Evolutionary conservation across 1,140 invertebrate species (phyloP).

Genomic region (Chironomus striatipennis): DNA sequence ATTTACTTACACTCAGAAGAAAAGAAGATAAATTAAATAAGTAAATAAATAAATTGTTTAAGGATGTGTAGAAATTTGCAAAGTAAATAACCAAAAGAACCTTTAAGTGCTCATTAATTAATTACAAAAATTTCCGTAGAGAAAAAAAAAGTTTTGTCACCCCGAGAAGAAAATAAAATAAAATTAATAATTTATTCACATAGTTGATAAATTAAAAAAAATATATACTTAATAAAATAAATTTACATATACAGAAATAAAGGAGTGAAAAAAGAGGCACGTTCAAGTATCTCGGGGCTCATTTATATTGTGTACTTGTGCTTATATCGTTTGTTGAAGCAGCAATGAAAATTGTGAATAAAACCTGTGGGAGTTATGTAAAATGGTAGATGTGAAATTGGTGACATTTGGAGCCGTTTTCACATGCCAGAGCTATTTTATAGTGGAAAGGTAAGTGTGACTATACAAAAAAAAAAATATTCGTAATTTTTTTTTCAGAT

Average conservation of each 20-base stretch:
- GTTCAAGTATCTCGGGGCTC: neutral
- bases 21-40: too few relatives aligned
- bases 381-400: conserved; percentile 17
- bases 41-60: too few relatives aligned
- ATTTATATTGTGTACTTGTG: neutral
- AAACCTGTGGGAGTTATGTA: neutral
- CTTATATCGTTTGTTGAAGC: neutral
- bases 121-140: neutral
- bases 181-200: neutral
- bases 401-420: neutral
- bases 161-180: neutral
- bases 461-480: neutral
- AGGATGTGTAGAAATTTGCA: neutral
- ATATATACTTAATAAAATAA: neutral
- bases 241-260: neutral
- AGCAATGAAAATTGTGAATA: conserved; percentile 14
- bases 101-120: neutral
- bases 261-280: neutral
- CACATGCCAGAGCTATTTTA: conserved; percentile 14
- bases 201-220: neutral
- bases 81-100: neutral
- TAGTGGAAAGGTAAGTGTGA: conserved; percentile 16
- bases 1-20: too few relatives aligned
- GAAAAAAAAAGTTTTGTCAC: too few relatives aligned
- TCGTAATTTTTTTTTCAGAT: too few relatives aligned